phyloP scores from a whole-genome alignment of 2,888 invertebrate species.

The Muscina levida region DNA sequence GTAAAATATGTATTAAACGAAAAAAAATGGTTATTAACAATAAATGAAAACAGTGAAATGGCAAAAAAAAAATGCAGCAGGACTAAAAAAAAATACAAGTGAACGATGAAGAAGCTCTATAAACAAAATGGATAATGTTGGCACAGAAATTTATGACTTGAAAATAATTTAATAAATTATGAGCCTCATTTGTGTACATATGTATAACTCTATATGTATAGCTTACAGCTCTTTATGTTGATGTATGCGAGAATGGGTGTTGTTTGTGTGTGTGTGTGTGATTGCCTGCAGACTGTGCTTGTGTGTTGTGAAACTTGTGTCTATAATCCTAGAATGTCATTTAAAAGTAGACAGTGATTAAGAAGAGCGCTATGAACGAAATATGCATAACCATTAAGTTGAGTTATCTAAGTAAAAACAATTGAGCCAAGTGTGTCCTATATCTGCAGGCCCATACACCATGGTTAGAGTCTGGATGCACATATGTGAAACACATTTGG shows the following conservation, averaged over 20 bases:
- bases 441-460: too few species aligned
- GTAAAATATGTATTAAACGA: neutral
- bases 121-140: slow-evolving; percentile 17
- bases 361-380: neutral
- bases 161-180: slow-evolving; percentile 36
- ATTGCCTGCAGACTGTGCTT: too few species aligned
- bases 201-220: too few species aligned
- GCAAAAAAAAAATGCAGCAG: too few species aligned
- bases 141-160: slow-evolving; percentile 28
- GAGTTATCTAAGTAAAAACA: neutral
- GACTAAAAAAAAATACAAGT: too few species aligned
- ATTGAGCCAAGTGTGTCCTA: too few species aligned
- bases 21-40: neutral
- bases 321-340: slow-evolving; percentile 3
- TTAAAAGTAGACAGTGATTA: slow-evolving; percentile 11
- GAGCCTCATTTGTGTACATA: slow-evolving; percentile 18
- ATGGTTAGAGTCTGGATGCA: too few species aligned
- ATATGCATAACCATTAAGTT: slow-evolving; percentile 5
- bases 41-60: too few species aligned
- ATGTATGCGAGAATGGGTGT: neutral
- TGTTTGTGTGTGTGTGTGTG: neutral
- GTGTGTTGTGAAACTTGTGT: slow-evolving; percentile 1
- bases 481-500: too few species aligned
- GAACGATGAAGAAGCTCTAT: slow-evolving; percentile 3
- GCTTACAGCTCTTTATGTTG: neutral